Evolutionary conservation across 2,113 vertebrate species (phyloP), one percentile per base, ranked within the genome.

Genomic region (Apistogramma diplotaenia): DNA sequence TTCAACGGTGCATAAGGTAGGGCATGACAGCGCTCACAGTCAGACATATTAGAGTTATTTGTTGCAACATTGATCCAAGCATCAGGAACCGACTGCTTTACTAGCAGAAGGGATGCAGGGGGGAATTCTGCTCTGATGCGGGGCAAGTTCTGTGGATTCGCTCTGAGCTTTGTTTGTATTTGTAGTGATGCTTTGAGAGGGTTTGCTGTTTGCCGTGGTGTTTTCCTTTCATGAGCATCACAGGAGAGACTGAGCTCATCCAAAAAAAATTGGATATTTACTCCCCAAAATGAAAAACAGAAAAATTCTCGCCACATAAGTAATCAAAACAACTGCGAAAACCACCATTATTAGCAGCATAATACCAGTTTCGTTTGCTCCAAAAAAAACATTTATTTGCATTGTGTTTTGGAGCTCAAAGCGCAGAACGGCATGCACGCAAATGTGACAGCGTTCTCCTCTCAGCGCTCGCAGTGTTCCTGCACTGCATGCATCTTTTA

Each of bases 41-140:
- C 81, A 79, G 89, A 89, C 76, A 83, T 75, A 87, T 89, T 84
- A 85, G 58, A 56, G 62, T 79, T 89, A 91, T 93, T 92, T 92
- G 89, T 91, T 88, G 89, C 85, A 81, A 89, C 92, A 86, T 84
- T 86, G 83, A 91, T 92, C 89, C 76, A 25, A 75, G 74, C 85
- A 77, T 89, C 86, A 78, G 85, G 88, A 90, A 74, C 73, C 72
- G 35, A 78, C 60, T 65, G 85, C 61, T 83, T 74, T 60, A 71
- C 78, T 18, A 76, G 72, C 73, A 31, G 23, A 86, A 15, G 9
- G 40, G 60, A 80, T 65, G 80, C 59, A 35, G 43, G 33, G 33
- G 79, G 74, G 84, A 61, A 72, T 58, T 81, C 67, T 53, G 25
- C 81, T 46, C 33, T 29, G 76, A 62, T 46, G 54, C 51, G 59